These are phyloP conservation scores for Heliocidaris tuberculata DNA, from an alignment of 35 echinoderm and acorn worm genomes.

Conservation along the genomic window DNA sequence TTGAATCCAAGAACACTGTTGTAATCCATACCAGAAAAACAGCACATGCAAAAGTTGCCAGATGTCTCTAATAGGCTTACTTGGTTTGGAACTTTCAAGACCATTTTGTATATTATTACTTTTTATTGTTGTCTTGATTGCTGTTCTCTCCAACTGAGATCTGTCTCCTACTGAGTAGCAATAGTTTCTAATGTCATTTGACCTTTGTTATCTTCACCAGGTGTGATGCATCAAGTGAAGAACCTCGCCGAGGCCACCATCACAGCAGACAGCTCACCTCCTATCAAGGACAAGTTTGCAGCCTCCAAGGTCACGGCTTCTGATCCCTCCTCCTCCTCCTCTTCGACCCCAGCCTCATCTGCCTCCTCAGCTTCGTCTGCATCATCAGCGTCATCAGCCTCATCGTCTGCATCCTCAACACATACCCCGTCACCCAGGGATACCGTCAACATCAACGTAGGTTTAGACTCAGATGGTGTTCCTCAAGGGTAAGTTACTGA, in stretches of 20 bases:
- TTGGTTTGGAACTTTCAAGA: no score
- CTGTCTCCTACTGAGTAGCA: no score
- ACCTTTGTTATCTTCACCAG: conserved; percentile 36
- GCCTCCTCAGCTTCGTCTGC: conserved; percentile 43
- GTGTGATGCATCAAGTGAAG: conserved; percentile 99
- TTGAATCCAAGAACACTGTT: no score
- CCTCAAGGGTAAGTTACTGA: conserved; percentile 73
- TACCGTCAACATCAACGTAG: conserved; percentile 62
- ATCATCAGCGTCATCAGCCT: conserved; percentile 28
- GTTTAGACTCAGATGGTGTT: conserved; percentile 71
- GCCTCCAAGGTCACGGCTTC: not conserved
- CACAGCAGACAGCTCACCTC: conserved; percentile 73
- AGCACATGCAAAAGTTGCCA: no score
- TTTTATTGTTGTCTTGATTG: no score
- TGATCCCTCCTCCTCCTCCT: conserved; percentile 27
- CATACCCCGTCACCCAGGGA: conserved; percentile 68
- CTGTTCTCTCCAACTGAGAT: no score
- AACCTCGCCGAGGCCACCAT: conserved; percentile 78
- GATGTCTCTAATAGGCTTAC: no score
- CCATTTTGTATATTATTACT: no score
- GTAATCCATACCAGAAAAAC: no score
- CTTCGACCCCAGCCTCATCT: conserved; percentile 27
- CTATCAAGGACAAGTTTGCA: conserved; percentile 66
- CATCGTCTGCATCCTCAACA: conserved; percentile 35
- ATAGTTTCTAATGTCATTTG: not conserved